These are phyloP conservation scores for Micromys minutus DNA, from an alignment of 2,113 vertebrate species.

Conservation along the genomic window DNA sequence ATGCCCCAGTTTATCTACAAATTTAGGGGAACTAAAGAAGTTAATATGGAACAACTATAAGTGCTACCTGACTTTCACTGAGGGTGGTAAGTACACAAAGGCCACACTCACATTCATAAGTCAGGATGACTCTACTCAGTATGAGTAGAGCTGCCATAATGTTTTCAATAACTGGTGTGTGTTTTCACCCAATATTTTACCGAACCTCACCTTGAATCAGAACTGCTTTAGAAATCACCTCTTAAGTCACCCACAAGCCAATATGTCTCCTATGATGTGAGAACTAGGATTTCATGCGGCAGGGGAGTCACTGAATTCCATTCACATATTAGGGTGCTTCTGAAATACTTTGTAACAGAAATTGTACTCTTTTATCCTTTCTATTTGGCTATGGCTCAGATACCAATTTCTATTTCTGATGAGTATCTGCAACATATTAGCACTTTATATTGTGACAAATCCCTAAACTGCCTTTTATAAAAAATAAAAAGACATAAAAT, in stretches of 20 bases:
- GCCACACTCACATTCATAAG: neutral
- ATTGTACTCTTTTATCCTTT: no score
- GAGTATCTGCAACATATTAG: no score
- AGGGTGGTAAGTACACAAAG: neutral
- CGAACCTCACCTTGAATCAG: no score
- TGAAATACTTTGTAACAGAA: neutral
- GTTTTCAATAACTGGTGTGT: neutral
- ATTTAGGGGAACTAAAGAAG: neutral
- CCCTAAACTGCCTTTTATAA: no score
- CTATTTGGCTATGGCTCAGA: no score
- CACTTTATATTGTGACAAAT: no score
- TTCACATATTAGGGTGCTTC: neutral
- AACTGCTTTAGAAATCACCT: neutral
- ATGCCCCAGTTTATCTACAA: no score
- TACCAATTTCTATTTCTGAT: no score
- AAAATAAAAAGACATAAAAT: no score
- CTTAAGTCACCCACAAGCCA: neutral
- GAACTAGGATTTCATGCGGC: neutral
- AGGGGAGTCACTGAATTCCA: neutral
- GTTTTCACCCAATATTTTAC: neutral
- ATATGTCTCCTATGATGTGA: neutral
- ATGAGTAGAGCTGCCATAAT: neutral
- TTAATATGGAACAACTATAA: neutral
- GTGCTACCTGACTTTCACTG: neutral
- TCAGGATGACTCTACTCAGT: neutral